Base-by-base conservation (phyloP, 2,888 invertebrate genomes). In the Cheilosia variabilis region DNA sequence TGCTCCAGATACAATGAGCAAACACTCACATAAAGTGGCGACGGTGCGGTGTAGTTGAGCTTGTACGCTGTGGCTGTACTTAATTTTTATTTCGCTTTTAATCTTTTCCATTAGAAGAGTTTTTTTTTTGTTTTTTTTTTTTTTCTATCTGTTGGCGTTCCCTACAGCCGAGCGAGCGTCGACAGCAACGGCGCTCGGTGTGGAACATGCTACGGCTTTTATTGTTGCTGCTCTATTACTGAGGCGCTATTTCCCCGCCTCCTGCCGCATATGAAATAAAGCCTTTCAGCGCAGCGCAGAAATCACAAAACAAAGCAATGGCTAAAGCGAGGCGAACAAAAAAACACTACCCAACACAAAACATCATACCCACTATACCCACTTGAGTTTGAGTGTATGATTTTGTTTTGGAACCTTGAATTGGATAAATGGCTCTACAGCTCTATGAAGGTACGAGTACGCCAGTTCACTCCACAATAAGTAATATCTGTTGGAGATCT, bases 1-100 rank as follows among this genome's bases (percentile, higher is more conserved):
- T 80, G 71, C 73, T 86, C 84, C 80, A 86, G 76, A 86, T 86
- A 86, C 84, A 80, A 80, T 80, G 80, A 86, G 69, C 79, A 71
- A 79, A 79, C 84, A 84, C 75, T 79, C 63, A 17, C 80, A 76
- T 75, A 71, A 76, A 84, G 75, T 76, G 79, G 72, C 45, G 19
- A 43, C 57, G 34, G 50, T 55, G 79, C 75, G 55, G 55, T 65
- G 50, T 63, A 15, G 47, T 45, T 75, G 37, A 69, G 75, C 76
- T 76, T 66, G 66, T 50, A 65, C 58, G 58, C 53, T 65, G 17
- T 53, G 65, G 47, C 60, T 79, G 53, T 75, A 86, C 84, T 86
- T 84, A 75, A 75, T 55, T 84, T 84, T 80, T 84, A 75, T 80
- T 84, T 84, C 69, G 60, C 71, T 75, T 80, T 86, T 80, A 86